Evolutionary conservation across 1,140 invertebrate genomes (phyloP).

Genomic region (Goniozus legneri): DNA sequence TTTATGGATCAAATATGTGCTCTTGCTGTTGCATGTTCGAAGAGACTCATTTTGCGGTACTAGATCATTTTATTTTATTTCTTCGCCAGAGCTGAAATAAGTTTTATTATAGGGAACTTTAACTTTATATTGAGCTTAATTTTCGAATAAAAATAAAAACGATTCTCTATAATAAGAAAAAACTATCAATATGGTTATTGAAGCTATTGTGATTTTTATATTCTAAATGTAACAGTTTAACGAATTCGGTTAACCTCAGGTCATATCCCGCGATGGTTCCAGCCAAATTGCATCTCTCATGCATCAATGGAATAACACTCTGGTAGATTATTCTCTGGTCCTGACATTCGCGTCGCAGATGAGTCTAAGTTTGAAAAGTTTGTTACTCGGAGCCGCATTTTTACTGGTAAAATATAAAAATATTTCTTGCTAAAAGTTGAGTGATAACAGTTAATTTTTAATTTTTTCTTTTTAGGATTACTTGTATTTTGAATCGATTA

Average conservation of each 20-base stretch:
- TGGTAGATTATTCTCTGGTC: slow-evolving; percentile 31
- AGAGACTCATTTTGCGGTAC: slow-evolving; percentile 37
- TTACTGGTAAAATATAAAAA: slow-evolving; percentile 28
- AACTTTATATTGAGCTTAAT: no score
- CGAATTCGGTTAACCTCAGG: no score
- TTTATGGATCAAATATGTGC: slow-evolving; percentile 34
- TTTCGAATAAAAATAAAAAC: no score
- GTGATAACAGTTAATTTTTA: background rate
- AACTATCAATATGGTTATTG: no score
- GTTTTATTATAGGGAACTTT: no score
- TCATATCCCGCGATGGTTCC: slow-evolving; percentile 30
- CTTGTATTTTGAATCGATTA: slow-evolving; percentile 18
- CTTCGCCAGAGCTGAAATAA: no score
- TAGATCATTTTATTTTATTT: no score
- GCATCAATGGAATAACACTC: slow-evolving; percentile 32
- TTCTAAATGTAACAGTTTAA: slow-evolving; percentile 3
- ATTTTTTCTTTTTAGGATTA: slow-evolving; percentile 23
- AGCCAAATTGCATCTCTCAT: slow-evolving; percentile 37
- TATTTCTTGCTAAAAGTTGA: background rate
- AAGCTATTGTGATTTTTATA: background rate
- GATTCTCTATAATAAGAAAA: no score
- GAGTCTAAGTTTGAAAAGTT: slow-evolving; percentile 34
- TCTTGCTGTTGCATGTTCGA: slow-evolving; percentile 36
- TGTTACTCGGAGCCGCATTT: slow-evolving; percentile 38
- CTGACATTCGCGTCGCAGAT: slow-evolving; percentile 32